phyloP scores from a whole-genome alignment of 2,888 invertebrate genomes.

The Athalia rosae region DNA sequence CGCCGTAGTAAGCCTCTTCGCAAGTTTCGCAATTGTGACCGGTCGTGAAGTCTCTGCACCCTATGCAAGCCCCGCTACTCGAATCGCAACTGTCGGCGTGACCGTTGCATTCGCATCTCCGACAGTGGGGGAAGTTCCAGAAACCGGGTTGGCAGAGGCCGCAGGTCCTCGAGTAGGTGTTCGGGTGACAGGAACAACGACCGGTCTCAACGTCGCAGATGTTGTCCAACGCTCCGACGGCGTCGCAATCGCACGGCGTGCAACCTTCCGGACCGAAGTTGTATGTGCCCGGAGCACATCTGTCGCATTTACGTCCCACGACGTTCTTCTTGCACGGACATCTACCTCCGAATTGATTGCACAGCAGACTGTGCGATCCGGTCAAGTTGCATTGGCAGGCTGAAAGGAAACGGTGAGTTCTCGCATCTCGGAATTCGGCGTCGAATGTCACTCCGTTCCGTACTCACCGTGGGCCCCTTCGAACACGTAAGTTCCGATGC shows the following conservation, averaged over 20 bases:
- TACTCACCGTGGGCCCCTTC: constrained; percentile 86
- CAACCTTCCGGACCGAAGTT: constrained; percentile 98
- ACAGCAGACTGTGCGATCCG: constrained; percentile 93
- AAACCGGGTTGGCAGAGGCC: constrained; percentile 97
- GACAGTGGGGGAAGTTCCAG: constrained; percentile 98
- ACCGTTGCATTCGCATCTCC: constrained; percentile 96
- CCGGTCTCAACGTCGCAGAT: constrained; percentile 94
- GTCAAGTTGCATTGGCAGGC: constrained; percentile 96
- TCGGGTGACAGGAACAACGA: constrained; percentile 92
- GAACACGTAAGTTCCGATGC: constrained; percentile 89
- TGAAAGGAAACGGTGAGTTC: constrained; percentile 60
- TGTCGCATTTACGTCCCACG: constrained; percentile 92
- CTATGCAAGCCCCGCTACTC: constrained; percentile 89
- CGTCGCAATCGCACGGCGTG: constrained; percentile 95
- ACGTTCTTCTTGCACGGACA: constrained; percentile 95
- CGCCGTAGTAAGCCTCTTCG: constrained; percentile 94
- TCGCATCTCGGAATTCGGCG: not conserved
- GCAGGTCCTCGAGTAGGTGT: constrained; percentile 96
- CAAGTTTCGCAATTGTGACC: constrained; percentile 95
- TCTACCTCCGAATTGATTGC: constrained; percentile 88
- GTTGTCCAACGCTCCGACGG: constrained; percentile 95
- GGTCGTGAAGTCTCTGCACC: constrained; percentile 90
- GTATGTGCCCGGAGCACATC: constrained; percentile 94
- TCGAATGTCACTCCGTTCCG: not conserved
- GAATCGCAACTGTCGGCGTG: constrained; percentile 96